Base-by-base conservation (phyloP, 2,797 vertebrate species). In the Scolopax rusticola region DNA sequence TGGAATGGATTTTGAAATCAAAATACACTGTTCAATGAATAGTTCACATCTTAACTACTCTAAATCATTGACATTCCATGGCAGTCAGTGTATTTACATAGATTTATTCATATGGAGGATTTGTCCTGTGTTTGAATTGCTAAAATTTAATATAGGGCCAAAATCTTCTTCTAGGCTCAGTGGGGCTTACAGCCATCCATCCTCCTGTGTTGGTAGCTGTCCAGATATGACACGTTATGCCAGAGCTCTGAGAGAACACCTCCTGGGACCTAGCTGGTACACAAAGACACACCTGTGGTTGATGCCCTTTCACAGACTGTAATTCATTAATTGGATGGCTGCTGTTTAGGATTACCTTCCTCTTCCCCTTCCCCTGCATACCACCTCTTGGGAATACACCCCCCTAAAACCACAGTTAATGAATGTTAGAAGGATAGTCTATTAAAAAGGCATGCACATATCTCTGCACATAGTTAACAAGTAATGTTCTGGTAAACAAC, bases 1-100 rank as follows among this genome's bases (percentile, higher is more conserved):
- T 89, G 41, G 87, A 90, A 74, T 51, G 61, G 64, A 76, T 76
- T 90, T 92, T 90, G 40, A 85, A 93, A 83, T 71, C 33, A 80
- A 93, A 95, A 93, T 56, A 56, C 28, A 20, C 36, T 50, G 11
- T 51, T 80, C 70, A 82, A 81, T 57, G 3, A 91, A 40, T 50
- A 76, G 16, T 24, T 90, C 51, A 51, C 54, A 63, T 65, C 70
- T 84, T 48, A 57, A 25, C 45, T 77, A 24, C 30, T 43, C 28
- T 41, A 67, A 82, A 47, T 40, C 51, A 33, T 57, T 69, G 20
- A 19, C 11, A 21, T 94, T 74, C 36, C 38, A 30, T 50, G 61
- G n/a, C 38, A 82, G 15, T 36, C 59, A 83, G 16, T 73, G 40
- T 43, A 59, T 69, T 93, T 84, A 61, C 12, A 23, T 15, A 57